Evolutionary conservation across 2,797 vertebrate genomes (phyloP).

Genomic region (Syncerus caffer): DNA sequence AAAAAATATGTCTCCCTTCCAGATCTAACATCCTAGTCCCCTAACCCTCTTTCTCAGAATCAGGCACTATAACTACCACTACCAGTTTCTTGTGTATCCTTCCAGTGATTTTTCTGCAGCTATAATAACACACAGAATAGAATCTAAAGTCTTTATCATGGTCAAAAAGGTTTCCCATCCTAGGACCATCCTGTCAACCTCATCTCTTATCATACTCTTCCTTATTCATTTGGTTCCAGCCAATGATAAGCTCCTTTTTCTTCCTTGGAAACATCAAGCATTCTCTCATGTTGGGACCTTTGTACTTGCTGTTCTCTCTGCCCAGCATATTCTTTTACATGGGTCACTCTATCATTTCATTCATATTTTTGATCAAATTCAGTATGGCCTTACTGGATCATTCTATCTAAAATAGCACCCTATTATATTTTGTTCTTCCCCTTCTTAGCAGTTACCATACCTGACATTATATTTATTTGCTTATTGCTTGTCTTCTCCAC

Average conservation of each 20-base stretch:
- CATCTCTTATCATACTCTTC: background rate
- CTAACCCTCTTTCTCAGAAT: background rate
- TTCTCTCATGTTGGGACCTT: background rate
- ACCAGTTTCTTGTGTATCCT: background rate
- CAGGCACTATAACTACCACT: background rate
- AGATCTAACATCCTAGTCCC: background rate
- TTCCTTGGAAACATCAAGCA: background rate
- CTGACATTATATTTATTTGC: background rate
- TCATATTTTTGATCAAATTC: background rate
- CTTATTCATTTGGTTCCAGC: background rate
- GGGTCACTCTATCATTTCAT: background rate
- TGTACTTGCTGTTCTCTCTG: background rate
- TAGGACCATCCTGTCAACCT: background rate
- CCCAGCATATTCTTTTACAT: background rate
- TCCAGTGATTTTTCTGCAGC: background rate
- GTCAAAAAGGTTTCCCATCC: background rate
- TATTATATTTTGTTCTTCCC: background rate
- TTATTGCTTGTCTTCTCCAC: background rate
- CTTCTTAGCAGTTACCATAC: background rate
- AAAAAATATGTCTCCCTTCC: background rate
- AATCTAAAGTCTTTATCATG: background rate
- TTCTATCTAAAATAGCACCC: background rate
- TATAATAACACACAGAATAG: background rate
- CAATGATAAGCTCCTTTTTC: background rate
- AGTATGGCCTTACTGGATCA: background rate